phyloP scores from a whole-genome alignment of 1,140 invertebrate species.

The Theocolax elegans region DNA sequence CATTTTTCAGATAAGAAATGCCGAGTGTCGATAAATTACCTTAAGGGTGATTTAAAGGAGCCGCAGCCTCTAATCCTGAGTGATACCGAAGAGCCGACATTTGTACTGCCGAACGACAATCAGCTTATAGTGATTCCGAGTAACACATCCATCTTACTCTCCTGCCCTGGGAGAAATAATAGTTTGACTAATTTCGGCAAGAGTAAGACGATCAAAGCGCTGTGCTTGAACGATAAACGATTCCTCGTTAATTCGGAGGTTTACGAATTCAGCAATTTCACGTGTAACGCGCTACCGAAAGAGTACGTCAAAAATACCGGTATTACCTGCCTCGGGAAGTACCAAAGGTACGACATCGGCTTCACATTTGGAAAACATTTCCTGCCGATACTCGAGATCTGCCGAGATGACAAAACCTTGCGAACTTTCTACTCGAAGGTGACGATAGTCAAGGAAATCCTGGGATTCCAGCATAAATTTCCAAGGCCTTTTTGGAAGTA shows the following conservation, averaged over 20 bases:
- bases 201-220: constrained; percentile 25
- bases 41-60: constrained; percentile 48
- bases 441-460: constrained; percentile 51
- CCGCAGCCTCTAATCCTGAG: constrained; percentile 52
- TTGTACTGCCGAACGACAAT: constrained; percentile 44
- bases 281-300: constrained; percentile 1
- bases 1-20: constrained; percentile 42
- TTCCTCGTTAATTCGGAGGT: constrained; percentile 42
- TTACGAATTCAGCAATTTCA: constrained; percentile 10
- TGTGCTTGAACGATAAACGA: constrained; percentile 41
- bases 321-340: background rate
- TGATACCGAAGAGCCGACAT: constrained; percentile 16
- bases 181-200: constrained; percentile 31
- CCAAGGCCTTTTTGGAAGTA: constrained; percentile 53
- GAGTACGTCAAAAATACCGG: background rate
- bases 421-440: constrained; percentile 62
- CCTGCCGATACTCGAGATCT: constrained; percentile 61
- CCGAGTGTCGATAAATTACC: constrained; percentile 43
- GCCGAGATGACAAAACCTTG: constrained; percentile 60
- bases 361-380: constrained; percentile 50
- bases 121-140: constrained; percentile 3
- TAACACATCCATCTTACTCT: constrained; percentile 44
- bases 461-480: constrained; percentile 47
- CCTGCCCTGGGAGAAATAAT: constrained; percentile 51
- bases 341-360: constrained; percentile 46